Conservation (phyloP, 2,888 invertebrate species). For the Agelastica alni region DNA sequence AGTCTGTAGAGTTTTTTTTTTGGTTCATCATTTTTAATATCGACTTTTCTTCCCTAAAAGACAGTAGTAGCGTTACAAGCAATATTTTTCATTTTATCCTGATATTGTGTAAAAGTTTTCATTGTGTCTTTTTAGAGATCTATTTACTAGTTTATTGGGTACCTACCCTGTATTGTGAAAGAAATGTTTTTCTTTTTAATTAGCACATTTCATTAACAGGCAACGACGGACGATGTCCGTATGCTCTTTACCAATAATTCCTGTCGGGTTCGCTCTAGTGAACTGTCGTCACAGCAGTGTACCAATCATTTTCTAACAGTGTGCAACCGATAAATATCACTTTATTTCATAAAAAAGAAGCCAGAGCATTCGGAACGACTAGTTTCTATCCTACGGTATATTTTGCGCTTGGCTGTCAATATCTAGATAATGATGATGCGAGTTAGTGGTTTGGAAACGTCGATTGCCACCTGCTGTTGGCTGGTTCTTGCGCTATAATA, state of each 20-base stretch:
- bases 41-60: too few relatives aligned
- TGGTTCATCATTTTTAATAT: too few relatives aligned
- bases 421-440: conserved; percentile 42
- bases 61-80: too few relatives aligned
- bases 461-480: conserved; percentile 44
- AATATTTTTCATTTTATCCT: too few relatives aligned
- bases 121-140: too few relatives aligned
- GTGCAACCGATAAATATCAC: conserved; percentile 1
- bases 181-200: too few relatives aligned
- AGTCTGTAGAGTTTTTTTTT: too few relatives aligned
- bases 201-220: too few relatives aligned
- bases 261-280: conserved; percentile 1
- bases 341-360: not conserved
- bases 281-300: conserved; percentile 4
- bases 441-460: conserved; percentile 26
- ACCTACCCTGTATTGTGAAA: too few relatives aligned
- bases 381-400: too few relatives aligned
- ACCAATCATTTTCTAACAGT: conserved; percentile 1
- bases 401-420: conserved; percentile 38
- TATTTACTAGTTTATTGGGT: too few relatives aligned
- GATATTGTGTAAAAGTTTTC: too few relatives aligned
- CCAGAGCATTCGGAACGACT: not conserved
- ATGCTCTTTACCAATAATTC: conserved; percentile 1
- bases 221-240: not conserved
- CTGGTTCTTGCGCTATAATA: conserved; percentile 4